Evolutionary conservation across 92 coral and sea anemone species (phyloP).

Genomic region (Epizoanthus rinbou): DNA sequence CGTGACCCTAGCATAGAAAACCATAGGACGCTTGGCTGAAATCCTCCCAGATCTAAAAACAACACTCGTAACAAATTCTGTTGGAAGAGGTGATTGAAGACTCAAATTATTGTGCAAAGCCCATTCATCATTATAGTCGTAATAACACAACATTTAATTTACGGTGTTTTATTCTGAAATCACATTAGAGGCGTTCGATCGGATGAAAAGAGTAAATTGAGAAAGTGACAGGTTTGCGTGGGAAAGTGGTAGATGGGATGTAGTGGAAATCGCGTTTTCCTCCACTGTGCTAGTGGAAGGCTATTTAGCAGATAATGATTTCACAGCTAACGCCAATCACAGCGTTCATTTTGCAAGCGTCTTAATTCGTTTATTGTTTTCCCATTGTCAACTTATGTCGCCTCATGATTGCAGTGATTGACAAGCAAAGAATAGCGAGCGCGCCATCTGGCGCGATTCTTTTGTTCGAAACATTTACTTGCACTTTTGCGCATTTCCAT

Average conservation of each 20-base stretch:
- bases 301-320: constrained; percentile 90
- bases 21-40: background rate
- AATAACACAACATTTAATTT: constrained; percentile 24
- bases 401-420: constrained; percentile 96
- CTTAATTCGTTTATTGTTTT: constrained; percentile 97
- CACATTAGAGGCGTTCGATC: constrained; percentile 50
- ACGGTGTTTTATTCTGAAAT: constrained; percentile 34
- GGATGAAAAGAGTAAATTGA: constrained; percentile 15
- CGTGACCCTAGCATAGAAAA: background rate
- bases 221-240: constrained; percentile 59
- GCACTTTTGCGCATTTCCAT: constrained; percentile 92
- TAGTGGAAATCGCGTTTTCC: constrained; percentile 66
- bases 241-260: constrained; percentile 70
- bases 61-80: constrained; percentile 12
- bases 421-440: constrained; percentile 86
- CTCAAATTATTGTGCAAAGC: constrained; percentile 8
- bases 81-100: constrained; percentile 17
- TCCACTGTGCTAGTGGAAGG: constrained; percentile 76
- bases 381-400: constrained; percentile 93
- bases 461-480: constrained; percentile 85
- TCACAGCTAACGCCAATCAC: constrained; percentile 92
- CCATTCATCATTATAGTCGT: constrained; percentile 1
- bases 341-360: constrained; percentile 77
- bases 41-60: constrained; percentile 9
- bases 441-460: constrained; percentile 91